These are phyloP conservation scores for Dolichallabes microphthalmus DNA, from an alignment of 2,113 vertebrate species.

Conservation along the genomic window DNA sequence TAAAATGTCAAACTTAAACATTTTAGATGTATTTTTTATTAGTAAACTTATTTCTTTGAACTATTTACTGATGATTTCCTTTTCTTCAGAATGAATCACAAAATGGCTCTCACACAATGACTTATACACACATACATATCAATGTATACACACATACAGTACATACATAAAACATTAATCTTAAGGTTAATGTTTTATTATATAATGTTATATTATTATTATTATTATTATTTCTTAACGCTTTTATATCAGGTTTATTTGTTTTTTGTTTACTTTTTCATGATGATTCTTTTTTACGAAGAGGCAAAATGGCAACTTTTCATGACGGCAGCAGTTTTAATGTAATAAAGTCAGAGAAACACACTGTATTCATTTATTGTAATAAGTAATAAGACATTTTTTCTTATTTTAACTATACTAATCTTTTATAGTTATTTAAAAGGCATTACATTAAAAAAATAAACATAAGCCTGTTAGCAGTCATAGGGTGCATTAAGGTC, in stretches of 20 bases:
- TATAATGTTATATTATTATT: too few species aligned
- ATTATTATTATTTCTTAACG: too few species aligned
- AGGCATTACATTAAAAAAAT: neutral
- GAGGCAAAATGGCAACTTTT: too few species aligned
- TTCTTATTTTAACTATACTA: neutral
- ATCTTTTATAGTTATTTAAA: neutral
- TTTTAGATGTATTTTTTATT: neutral
- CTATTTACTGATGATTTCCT: neutral
- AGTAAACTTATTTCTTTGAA: neutral
- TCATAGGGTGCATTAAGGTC: neutral
- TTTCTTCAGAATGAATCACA: neutral
- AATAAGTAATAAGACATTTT: neutral
- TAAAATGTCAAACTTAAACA: neutral
- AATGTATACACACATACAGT: too few species aligned
- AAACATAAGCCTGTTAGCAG: neutral
- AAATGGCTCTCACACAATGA: neutral
- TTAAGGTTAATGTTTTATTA: too few species aligned
- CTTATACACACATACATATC: neutral
- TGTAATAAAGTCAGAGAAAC: neutral
- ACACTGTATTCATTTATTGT: neutral
- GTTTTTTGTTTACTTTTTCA: too few species aligned
- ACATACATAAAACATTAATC: too few species aligned
- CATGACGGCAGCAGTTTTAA: neutral
- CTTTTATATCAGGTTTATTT: too few species aligned
- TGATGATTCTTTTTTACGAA: too few species aligned